Base-by-base conservation (phyloP, 2,113 vertebrate genomes). In the Hucho hucho region DNA sequence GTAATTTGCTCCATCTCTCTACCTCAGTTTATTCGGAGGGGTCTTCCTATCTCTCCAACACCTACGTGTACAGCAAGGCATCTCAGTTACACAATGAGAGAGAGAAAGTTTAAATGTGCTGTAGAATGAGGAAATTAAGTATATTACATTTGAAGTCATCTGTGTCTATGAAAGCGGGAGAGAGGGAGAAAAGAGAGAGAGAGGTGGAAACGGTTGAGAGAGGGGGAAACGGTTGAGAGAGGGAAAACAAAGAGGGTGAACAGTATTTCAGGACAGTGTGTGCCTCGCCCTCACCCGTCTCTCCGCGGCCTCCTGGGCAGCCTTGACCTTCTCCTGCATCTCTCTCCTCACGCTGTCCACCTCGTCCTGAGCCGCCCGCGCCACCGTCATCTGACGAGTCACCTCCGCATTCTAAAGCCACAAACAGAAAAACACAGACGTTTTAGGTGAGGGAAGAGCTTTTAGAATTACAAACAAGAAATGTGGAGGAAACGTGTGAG, bases 331-430 rank as follows among this genome's bases (percentile, higher is more conserved):
- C 73, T 97, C 96, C 79, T 96, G 94, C 84, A 99, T 93, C 72
- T 98, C 97, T 78, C 92, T 95, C 84, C 94, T 95, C 77, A 97
- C 94, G 4, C 81, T 89, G 25, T 98, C 96, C 78, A 96, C 89
- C 9, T 99, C 98, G 0, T 93, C 96, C 76, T 98, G 96, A 0
- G 95, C 94, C 12, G 95, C 96, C 29, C 94, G 94, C n/a, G 95
- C 96, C 73, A 90, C 83, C 0, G 96, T 97, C 87, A 99, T 93
- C 90, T 99, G 97, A 67, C 95, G 96, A 69, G 96, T 98, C 83
- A 98, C 97, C 87, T 99, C 98, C 0, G 98, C 98, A 0, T 99
- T 99, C 98, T 99, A 74, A 43, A 71, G 58, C 68, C 56, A 73
- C 49, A 75, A 24, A 70, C 70, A 71, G 25, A 61, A 12, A 75